Conservation (phyloP, 2,888 invertebrate species). For the Cerceris ruficornis region DNA sequence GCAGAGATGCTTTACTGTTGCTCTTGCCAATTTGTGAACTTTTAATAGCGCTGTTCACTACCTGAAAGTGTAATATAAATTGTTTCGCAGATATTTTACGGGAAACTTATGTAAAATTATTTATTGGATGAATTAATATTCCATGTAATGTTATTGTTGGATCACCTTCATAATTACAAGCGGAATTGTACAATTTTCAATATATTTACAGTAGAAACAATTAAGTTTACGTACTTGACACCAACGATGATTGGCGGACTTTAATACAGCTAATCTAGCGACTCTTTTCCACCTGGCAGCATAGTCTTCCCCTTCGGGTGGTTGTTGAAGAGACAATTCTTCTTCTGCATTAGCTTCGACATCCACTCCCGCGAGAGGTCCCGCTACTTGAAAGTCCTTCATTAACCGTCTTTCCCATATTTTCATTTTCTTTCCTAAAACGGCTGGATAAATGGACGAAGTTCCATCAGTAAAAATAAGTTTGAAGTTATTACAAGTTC, state of each 20-base stretch:
- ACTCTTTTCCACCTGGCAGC: slow-evolving; percentile 85
- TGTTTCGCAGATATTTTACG: too few relatives aligned
- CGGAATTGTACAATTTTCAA: not conserved
- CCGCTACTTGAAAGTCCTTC: slow-evolving; percentile 93
- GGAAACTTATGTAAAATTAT: too few relatives aligned
- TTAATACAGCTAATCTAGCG: slow-evolving; percentile 88
- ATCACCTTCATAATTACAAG: too few relatives aligned
- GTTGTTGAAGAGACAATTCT: slow-evolving; percentile 71
- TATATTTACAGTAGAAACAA: not conserved
- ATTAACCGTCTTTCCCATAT: slow-evolving; percentile 94
- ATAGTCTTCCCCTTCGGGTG: slow-evolving; percentile 73
- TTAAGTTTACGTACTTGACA: slow-evolving; percentile 84
- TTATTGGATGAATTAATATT: too few relatives aligned
- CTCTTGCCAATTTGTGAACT: slow-evolving; percentile 92
- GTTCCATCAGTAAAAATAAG: not conserved
- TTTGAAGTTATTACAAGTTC: slow-evolving; percentile 3
- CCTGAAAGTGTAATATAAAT: slow-evolving; percentile 42
- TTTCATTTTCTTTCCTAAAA: slow-evolving; percentile 90
- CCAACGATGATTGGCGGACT: slow-evolving; percentile 89
- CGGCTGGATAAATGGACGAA: slow-evolving; percentile 81
- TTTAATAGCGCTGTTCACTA: slow-evolving; percentile 69
- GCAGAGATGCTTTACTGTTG: slow-evolving; percentile 87
- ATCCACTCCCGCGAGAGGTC: slow-evolving; percentile 84
- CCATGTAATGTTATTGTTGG: too few relatives aligned
- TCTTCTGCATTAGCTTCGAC: slow-evolving; percentile 80